Base-by-base conservation (phyloP, 2,113 vertebrate species). In the Menidia beryllina region DNA sequence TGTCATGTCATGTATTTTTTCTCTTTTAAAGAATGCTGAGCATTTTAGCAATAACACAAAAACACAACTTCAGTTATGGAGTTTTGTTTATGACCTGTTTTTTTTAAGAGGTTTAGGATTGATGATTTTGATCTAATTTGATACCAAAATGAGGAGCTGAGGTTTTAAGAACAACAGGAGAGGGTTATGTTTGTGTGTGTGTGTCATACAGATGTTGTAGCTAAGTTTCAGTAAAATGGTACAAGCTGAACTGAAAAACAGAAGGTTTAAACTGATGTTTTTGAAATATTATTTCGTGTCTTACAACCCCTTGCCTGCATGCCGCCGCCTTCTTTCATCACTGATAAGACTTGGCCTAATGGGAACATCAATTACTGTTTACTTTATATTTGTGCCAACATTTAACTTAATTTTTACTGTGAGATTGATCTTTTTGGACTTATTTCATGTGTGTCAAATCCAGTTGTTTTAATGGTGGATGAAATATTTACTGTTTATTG, bases 291-390 rank as follows among this genome's bases (percentile, higher is more conserved):
- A 1, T 70, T 70, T 34, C 43, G 55, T 84, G 82, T 88, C 74
- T 90, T 86, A 77, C 84, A 60, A 55, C 27, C n/a, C 69, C 45
- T 76, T 15, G 50, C 79, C 71, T 85, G 86, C 77, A 85, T 87
- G 72, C 50, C 72, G n/a, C 77, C 79, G 81, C 80, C 83, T 87
- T 84, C 38, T 73, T 34, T 62, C 10, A 26, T 63, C 39, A 41
- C 21, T 19, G 24, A 67, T 75, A 76, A 79, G 55, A 67, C 60
- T 69, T 25, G 61, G 72, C 81, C 79, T 85, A 80, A 77, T 66
- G 49, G 53, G 45, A 30, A 61, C 41, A 43, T 67, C 79, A 66
- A 51, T 49, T 75, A 39, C 61, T 45, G 58, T 86, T 88, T 85
- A 69, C 77, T 69, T 77, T 77, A 43, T 64, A 64, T 24, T 62